phyloP scores from a whole-genome alignment of 2,797 vertebrate species.

The Saxicola maurus region DNA sequence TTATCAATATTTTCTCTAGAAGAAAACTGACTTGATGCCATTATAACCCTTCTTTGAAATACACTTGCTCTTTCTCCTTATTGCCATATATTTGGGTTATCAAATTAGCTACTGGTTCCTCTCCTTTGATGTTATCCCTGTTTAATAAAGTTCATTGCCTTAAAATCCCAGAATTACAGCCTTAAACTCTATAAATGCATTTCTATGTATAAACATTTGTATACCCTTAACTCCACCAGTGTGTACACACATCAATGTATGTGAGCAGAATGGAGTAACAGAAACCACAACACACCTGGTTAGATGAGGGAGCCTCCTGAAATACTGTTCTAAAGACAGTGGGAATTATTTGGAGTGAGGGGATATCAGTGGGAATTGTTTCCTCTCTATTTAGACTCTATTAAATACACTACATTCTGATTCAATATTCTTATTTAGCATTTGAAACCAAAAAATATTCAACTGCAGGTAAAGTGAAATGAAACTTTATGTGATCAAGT shows the following conservation, averaged over 20 bases:
- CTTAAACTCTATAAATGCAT: not conserved
- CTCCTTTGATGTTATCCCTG: not conserved
- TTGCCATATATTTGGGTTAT: not conserved
- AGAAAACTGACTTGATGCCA: not conserved
- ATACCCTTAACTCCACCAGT: not conserved
- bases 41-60: not conserved
- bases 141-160: not conserved
- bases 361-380: not conserved
- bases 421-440: not conserved
- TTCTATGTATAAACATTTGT: not conserved
- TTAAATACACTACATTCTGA: not conserved
- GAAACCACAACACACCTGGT: not conserved
- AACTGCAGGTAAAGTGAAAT: not conserved
- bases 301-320: not conserved
- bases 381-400: not conserved
- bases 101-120: not conserved
- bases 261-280: not conserved
- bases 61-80: not conserved
- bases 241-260: rapidly evolving
- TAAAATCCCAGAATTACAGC: not conserved
- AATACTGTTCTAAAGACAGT: not conserved
- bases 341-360: not conserved
- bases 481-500: not conserved
- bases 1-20: not conserved
- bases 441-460: not conserved